Evolutionary conservation across 1,140 invertebrate species (phyloP).

Genomic region (Nasonia vitripennis): DNA sequence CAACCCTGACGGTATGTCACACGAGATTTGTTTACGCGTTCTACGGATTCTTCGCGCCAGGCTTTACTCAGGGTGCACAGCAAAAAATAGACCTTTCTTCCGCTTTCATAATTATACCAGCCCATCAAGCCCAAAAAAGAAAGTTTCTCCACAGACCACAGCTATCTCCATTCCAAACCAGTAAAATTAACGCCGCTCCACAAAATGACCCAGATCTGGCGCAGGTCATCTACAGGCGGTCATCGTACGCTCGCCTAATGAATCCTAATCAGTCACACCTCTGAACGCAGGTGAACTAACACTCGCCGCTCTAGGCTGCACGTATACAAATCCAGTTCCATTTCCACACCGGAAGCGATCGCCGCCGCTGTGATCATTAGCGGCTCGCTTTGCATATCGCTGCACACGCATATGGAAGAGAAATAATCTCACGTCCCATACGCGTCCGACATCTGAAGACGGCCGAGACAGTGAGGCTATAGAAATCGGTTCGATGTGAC

Average conservation of each 20-base stretch:
- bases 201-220: neutral
- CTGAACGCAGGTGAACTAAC: neutral
- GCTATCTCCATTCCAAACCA: neutral
- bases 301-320: neutral
- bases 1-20: neutral
- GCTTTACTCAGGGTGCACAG: too few species aligned
- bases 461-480: too few species aligned
- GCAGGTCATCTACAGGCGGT: neutral
- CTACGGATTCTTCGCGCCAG: too few species aligned
- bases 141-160: neutral
- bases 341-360: neutral
- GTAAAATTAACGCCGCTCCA: neutral
- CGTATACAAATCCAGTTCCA: neutral
- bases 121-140: neutral
- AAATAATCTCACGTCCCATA: too few species aligned
- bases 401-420: too few species aligned
- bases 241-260: neutral
- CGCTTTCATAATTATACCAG: too few species aligned
- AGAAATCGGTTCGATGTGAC: too few species aligned
- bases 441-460: too few species aligned
- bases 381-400: too few species aligned
- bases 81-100: too few species aligned
- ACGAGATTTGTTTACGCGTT: neutral
- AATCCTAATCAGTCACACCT: constrained; percentile 7
- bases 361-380: too few species aligned